Evolutionary conservation across 2,888 invertebrate species (phyloP), one percentile per base, ranked within the genome.

Genomic region (Trichacis sp.): DNA sequence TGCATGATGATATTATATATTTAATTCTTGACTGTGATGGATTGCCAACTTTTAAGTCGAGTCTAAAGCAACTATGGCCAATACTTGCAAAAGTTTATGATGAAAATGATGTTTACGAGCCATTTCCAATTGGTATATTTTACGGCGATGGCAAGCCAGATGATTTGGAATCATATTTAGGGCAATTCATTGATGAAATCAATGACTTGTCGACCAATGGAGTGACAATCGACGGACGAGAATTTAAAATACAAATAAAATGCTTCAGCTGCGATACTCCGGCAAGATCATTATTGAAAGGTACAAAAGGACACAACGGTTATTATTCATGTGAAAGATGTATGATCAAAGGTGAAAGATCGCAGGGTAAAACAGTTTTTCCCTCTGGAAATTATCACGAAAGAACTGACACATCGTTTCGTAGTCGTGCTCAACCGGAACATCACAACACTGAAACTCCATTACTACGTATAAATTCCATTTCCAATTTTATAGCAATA

Each of bases 211-310:
- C 40, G 9, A 8, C 24, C 40, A n/a, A n/a, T n/a, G 66, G 62
- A 9, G 20, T 70, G 0, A 36, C 29, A 14, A 48, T 71, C 17
- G 40, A 60, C n/a, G 59, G 53, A 0, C 38, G 29, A 30, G n/a
- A 9, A 1, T 69, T 58, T 11, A 42, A n/a, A 15, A 3, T 71
- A 12, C 40, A 43, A 8, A 65, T 65, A 2, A 62, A 68, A 33
- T 47, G 40, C 9, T 62, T 69, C 9, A 46, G 67, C 17, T 68
- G 67, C 50, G 72, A 72, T 33, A 42, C 62, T 38, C 72, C 68
- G 8, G 67, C 69, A 3, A 60, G 61, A 17, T 33, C 61, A 1
- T 59, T 58, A 19, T n/a, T 64, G 9, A 61, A 62, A 33, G 50
- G 49, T 19, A 66, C 61, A 4, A 60, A 51, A 9, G 38, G 51